A percentile compares a stretch with the other conserved stretches of the same genome.
Conservation (phyloP, 2,797 vertebrate genomes). For the Spea hammondii region DNA sequence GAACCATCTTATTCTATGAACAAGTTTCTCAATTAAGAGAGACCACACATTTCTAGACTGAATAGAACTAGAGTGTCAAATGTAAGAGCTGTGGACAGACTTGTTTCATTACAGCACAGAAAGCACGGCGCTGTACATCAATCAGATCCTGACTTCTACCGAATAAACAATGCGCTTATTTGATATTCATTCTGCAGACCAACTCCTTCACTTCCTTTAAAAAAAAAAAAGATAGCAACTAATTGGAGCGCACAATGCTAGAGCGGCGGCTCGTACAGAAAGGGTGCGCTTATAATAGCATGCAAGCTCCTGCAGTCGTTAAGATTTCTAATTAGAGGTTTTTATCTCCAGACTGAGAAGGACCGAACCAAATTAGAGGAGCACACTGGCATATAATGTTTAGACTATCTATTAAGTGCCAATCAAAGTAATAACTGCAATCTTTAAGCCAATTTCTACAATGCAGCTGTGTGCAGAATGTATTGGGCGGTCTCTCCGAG, state of each 20-base stretch:
- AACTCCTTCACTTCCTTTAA: conserved; percentile 19
- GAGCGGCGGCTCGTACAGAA: background rate
- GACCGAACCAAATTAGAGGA: conserved; percentile 74
- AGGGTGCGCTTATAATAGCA: conserved; percentile 58
- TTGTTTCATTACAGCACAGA: background rate
- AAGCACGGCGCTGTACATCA: conserved; percentile 5
- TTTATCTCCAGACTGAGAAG: conserved; percentile 67
- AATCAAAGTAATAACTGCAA: conserved; percentile 81
- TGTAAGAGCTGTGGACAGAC: background rate
- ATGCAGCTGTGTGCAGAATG: conserved; percentile 79
- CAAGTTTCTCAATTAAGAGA: no score
- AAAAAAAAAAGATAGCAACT: background rate
- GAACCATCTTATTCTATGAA: no score
- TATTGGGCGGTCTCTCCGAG: conserved; percentile 60
- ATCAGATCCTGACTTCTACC: conserved; percentile 24
- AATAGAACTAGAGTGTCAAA: no score
- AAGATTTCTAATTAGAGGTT: conserved; percentile 69
- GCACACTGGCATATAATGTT: conserved; percentile 67
- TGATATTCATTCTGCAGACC: conserved; percentile 15
- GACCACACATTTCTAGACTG: no score
- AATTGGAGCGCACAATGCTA: background rate
- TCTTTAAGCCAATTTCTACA: conserved; percentile 74
- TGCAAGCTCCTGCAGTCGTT: conserved; percentile 64
- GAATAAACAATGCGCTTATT: conserved; percentile 32
- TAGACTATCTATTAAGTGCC: conserved; percentile 77